Percentiles rank a stretch among this genome's conserved stretches.
Evolutionary conservation across 1,140 invertebrate species (phyloP).

Genomic region (Neoseiulus cucumeris): DNA sequence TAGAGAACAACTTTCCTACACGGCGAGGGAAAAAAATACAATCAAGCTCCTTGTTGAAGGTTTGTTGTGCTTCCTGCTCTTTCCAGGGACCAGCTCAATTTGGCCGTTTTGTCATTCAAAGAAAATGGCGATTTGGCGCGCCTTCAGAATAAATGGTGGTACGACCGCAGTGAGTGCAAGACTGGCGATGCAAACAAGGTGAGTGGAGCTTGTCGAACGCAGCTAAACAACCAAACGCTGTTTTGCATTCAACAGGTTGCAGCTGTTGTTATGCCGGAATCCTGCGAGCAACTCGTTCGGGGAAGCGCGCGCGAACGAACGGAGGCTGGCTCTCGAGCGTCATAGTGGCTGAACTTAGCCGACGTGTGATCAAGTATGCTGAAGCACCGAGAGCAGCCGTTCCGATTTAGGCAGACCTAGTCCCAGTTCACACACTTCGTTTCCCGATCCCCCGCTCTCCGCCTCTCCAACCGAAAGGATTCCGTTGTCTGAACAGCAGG

Average conservation of each 20-base stretch:
- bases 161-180: conserved; percentile 37
- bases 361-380: neutral
- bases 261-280: neutral
- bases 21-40: too few relatives aligned
- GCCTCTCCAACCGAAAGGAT: too few relatives aligned
- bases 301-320: too few relatives aligned
- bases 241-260: neutral
- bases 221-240: neutral
- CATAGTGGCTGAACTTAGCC: too few relatives aligned
- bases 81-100: conserved; percentile 62
- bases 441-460: too few relatives aligned
- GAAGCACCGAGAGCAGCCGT: too few relatives aligned
- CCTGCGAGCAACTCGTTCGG: neutral
- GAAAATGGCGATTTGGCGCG: conserved; percentile 77
- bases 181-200: conserved; percentile 26
- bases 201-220: neutral
- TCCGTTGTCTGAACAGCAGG: too few relatives aligned
- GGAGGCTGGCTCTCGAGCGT: too few relatives aligned
- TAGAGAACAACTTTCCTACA: too few relatives aligned
- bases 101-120: conserved; percentile 72
- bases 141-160: conserved; percentile 84
- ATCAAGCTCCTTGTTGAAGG: too few relatives aligned
- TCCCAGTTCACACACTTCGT: too few relatives aligned
- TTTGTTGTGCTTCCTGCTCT: conserved; percentile 7
- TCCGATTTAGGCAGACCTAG: too few relatives aligned